Evolutionary conservation across 2,888 invertebrate species (phyloP).

Genomic region (Aphodius sticticus): DNA sequence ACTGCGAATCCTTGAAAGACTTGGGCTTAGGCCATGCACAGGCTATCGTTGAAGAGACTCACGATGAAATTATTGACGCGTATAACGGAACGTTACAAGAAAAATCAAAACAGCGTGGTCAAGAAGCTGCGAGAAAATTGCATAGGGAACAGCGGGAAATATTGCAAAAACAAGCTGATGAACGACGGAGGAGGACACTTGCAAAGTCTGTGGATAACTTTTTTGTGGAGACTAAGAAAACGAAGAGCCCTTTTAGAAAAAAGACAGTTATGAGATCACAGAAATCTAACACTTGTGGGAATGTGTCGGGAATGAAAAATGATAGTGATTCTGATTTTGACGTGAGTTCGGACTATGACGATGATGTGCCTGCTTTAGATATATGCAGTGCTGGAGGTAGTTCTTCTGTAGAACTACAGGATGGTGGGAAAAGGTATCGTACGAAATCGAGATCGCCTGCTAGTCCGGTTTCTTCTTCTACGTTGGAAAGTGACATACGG

Average conservation of each 20-base stretch:
- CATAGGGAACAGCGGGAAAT: conserved; percentile 47
- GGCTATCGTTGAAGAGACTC: conserved; percentile 56
- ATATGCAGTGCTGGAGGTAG: background rate
- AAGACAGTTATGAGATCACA: background rate
- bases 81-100: conserved; percentile 48
- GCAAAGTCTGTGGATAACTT: background rate
- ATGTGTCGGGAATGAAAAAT: background rate
- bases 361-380: background rate
- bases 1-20: conserved; percentile 62
- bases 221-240: conserved; percentile 7
- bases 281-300: background rate
- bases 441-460: background rate
- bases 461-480: background rate
- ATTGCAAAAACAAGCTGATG: conserved; percentile 50
- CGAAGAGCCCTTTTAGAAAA: conserved; percentile 12
- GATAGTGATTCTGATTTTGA: background rate
- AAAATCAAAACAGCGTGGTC: conserved; percentile 58
- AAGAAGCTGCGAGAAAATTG: conserved; percentile 55
- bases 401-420: background rate
- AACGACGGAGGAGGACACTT: conserved; percentile 47
- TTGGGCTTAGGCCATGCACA: conserved; percentile 63
- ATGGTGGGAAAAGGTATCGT: background rate
- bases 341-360: background rate
- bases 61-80: conserved; percentile 50
- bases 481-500: background rate